A percentile compares a stretch with the other conserved stretches of the same genome.
These are phyloP conservation scores for Ploceus nigricollis DNA, from an alignment of 2,113 vertebrate genomes.

Conservation along the genomic window DNA sequence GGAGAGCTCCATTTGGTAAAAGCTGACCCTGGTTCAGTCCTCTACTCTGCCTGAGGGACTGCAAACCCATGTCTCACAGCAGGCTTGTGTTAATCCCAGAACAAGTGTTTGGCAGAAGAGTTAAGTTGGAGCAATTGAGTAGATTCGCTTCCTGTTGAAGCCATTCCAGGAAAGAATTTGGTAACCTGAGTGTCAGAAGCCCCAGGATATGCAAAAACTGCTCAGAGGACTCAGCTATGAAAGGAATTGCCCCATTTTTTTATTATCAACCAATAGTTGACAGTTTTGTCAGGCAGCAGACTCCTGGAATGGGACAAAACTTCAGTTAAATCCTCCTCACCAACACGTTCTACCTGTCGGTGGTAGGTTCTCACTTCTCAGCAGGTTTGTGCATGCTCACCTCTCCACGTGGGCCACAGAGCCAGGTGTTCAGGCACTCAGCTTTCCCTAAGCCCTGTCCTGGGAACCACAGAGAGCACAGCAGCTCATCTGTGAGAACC, in stretches of 20 bases:
- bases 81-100: neutral
- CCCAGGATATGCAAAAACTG: neutral
- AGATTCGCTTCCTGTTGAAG: neutral
- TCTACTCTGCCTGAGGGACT: too few species aligned
- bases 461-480: neutral
- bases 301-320: neutral
- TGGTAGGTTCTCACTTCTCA: neutral
- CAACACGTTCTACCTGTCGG: neutral
- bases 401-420: neutral
- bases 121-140: rapidly evolving
- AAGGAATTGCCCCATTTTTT: neutral
- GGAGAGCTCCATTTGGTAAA: neutral
- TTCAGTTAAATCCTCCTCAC: neutral
- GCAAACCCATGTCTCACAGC: neutral
- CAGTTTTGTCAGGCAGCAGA: neutral
- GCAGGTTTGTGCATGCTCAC: rapidly evolving
- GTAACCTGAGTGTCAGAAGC: rapidly evolving
- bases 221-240: neutral
- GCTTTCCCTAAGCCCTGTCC: neutral
- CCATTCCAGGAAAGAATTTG: neutral
- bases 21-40: neutral
- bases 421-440: neutral
- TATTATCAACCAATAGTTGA: neutral
- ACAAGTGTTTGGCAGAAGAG: neutral
- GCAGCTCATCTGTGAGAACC: neutral